Conservation (phyloP, 92 coral and sea anemone genomes). For the Parazoanthus atlanticus region DNA sequence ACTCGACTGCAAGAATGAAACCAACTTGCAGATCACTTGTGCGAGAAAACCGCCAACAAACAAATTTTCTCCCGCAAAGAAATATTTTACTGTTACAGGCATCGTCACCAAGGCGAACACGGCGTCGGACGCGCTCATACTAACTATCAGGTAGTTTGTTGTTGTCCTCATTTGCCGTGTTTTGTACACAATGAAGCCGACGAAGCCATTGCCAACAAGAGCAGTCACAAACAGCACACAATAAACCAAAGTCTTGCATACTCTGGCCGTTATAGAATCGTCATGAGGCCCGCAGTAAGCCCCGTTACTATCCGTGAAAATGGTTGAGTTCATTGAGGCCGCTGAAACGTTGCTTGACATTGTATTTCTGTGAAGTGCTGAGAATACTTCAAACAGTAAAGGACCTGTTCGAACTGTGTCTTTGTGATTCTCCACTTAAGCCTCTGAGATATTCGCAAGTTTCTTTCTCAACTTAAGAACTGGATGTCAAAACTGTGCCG, state of each 20-base stretch:
- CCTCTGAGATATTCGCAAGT: background rate
- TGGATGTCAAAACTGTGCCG: slow-evolving; percentile 18
- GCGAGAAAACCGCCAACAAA: slow-evolving; percentile 34
- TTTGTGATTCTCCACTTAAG: background rate
- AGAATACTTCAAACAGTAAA: background rate
- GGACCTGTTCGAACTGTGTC: background rate
- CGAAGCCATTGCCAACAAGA: slow-evolving; percentile 18
- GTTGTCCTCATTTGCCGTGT: slow-evolving; percentile 31
- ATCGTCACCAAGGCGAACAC: slow-evolving; percentile 30
- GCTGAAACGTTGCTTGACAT: background rate
- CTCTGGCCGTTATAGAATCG: slow-evolving; percentile 19
- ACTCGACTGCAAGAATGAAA: slow-evolving; percentile 16
- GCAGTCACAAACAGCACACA: slow-evolving; percentile 14
- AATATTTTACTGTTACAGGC: slow-evolving; percentile 6
- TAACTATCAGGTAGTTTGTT: slow-evolving; percentile 21
- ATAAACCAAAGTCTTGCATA: slow-evolving; percentile 25
- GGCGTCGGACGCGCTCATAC: slow-evolving; percentile 11
- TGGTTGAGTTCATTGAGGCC: background rate
- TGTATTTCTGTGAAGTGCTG: background rate
- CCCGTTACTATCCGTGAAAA: background rate
- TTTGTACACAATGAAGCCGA: slow-evolving; percentile 24
- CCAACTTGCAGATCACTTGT: slow-evolving; percentile 27
- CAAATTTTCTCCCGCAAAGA: slow-evolving; percentile 19
- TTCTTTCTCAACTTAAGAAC: slow-evolving; percentile 5
- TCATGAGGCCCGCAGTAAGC: slow-evolving; percentile 12